Percentiles rank a stretch among this genome's conserved stretches.
Conservation (phyloP, 2,888 invertebrate species). For the Aspidapion aeneum region DNA sequence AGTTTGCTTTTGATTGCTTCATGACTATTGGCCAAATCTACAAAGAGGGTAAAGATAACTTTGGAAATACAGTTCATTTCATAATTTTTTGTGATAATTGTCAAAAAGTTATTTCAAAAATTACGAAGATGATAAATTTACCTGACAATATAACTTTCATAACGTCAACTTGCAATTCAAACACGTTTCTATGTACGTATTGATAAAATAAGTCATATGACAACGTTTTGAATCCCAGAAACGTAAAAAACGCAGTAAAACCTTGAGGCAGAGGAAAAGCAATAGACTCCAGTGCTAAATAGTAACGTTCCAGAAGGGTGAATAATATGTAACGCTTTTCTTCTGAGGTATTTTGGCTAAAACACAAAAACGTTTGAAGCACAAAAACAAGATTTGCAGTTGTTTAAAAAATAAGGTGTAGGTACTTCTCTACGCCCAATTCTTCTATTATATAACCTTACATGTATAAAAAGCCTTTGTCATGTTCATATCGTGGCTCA, state of each 20-base stretch:
- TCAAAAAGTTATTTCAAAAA: too few species aligned
- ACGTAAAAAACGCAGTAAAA: constrained; percentile 85
- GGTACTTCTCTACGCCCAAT: too few species aligned
- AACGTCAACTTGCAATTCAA: constrained; percentile 84
- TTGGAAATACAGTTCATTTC: constrained; percentile 6
- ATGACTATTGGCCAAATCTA: constrained; percentile 51
- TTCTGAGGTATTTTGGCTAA: constrained; percentile 70
- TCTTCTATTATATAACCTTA: too few species aligned
- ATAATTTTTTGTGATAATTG: too few species aligned
- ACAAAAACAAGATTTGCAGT: neutral
- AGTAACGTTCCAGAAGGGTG: constrained; percentile 76
- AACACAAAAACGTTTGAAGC: constrained; percentile 30
- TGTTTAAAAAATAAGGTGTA: constrained; percentile 3
- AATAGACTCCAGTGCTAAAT: constrained; percentile 71
- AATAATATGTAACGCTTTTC: constrained; percentile 70
- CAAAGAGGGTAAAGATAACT: too few species aligned
- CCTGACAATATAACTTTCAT: constrained; percentile 80
- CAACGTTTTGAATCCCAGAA: constrained; percentile 76
- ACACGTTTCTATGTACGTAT: constrained; percentile 78
- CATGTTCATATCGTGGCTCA: constrained; percentile 64
- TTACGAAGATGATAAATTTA: too few species aligned
- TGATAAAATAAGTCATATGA: constrained; percentile 77
- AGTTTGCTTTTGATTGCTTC: constrained; percentile 67
- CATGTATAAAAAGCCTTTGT: constrained; percentile 78
- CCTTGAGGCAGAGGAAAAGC: constrained; percentile 84